phyloP scores from a whole-genome alignment of 2,797 vertebrate species.

The Diglossa cyanea region DNA sequence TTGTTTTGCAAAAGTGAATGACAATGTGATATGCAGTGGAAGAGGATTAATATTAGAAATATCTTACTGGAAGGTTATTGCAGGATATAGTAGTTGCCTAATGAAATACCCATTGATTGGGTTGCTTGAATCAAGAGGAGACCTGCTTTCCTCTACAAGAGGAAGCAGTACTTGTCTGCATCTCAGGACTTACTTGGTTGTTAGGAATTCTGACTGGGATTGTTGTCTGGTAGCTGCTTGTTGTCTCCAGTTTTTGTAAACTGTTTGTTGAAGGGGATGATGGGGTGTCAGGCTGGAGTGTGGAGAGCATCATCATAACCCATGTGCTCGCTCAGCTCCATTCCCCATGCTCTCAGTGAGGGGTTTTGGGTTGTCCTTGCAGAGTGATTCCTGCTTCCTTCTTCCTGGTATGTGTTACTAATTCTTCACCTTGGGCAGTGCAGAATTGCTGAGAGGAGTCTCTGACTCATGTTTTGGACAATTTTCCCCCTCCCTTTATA shows the following conservation, averaged over 20 bases:
- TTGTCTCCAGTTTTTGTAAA: neutral
- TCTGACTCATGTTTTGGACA: neutral
- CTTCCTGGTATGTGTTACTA: neutral
- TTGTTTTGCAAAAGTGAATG: neutral
- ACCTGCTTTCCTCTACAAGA: neutral
- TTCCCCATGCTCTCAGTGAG: neutral
- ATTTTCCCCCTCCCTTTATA: neutral
- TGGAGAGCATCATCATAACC: neutral
- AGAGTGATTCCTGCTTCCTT: neutral
- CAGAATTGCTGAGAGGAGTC: neutral
- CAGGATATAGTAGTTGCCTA: neutral
- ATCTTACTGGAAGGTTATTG: neutral
- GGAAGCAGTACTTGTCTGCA: neutral
- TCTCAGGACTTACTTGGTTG: neutral
- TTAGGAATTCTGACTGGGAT: neutral
- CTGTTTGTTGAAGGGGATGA: neutral
- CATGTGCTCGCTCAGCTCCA: fast-evolving
- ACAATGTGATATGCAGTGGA: neutral
- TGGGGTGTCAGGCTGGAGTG: neutral
- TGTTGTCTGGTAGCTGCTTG: neutral
- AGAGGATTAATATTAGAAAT: neutral
- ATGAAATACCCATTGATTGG: neutral
- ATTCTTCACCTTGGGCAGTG: neutral
- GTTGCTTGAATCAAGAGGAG: neutral
- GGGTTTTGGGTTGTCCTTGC: neutral